phyloP scores from a whole-genome alignment of 2,113 vertebrate genomes.

The Centropus unirufus region DNA sequence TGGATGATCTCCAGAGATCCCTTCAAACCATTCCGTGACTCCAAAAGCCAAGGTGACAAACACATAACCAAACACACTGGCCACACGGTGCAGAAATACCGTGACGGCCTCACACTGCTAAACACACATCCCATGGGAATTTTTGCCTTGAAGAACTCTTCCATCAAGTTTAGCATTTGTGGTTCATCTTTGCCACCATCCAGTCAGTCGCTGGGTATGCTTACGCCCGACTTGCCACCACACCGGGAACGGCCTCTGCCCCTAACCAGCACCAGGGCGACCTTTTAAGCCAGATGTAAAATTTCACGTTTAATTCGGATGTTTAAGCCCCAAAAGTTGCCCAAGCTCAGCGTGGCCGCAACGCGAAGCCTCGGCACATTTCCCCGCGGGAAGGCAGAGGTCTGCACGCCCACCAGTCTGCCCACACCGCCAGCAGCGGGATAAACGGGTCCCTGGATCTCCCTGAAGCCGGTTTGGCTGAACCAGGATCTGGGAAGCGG shows the following conservation, averaged over 20 bases:
- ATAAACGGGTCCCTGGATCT: background rate
- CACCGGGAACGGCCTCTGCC: no score
- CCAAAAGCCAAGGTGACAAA: background rate
- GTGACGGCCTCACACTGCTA: background rate
- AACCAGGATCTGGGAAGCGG: no score
- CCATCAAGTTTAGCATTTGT: background rate
- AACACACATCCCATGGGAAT: background rate
- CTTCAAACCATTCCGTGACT: no score
- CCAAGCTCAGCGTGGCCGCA: background rate
- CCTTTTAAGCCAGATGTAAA: accelerated
- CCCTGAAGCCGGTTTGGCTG: background rate
- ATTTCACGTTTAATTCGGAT: background rate
- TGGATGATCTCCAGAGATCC: no score
- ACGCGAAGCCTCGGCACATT: background rate
- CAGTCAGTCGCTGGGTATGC: background rate
- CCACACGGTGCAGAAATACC: background rate
- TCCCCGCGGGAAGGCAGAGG: background rate
- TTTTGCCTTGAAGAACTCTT: background rate
- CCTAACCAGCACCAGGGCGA: no score
- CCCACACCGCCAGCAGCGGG: background rate
- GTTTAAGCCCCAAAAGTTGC: background rate
- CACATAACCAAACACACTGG: background rate
- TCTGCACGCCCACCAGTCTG: no score
- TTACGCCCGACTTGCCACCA: background rate
- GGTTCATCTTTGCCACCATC: background rate